Base-by-base conservation (phyloP, 2,888 invertebrate genomes). In the Dyspetes luteomarginatus region DNA sequence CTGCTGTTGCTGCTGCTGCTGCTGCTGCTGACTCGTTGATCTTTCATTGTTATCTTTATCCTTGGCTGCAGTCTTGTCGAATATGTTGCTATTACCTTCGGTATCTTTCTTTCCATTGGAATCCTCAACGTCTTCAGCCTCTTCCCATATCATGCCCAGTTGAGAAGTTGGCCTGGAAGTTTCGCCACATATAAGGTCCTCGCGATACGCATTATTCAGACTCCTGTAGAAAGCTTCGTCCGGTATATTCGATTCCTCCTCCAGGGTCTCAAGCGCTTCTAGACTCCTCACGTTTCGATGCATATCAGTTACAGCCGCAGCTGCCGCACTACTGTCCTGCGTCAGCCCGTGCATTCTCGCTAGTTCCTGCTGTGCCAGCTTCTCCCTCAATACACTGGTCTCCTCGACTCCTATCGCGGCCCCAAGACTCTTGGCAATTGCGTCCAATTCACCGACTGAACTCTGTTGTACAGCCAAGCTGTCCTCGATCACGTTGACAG, bases 171-270 rank as follows among this genome's bases (percentile, higher is more conserved):
- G 95, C 82, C 95, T 93, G 17, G 95, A 94, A 17, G 93, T 93
- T 50, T 91, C 90, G 22, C 93, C 94, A 84, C 94, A 94, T 28
- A 95, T 95, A 77, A 96, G 93, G 89, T 97, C 96, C 84, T 97
- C 97, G 68, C 97, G 94, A 91, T 97, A 97, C 48, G 97, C 97
- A 92, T 96, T 96, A 92, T 97, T 97, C 58, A 97, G 93, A 89
- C 96, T 97, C 86, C 96, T 95, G 91, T 97, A 97, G 91, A 97
- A 97, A 24, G 97, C 97, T 92, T 97, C 97, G 88, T 96, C 96
- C 3, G 97, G 96, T 64, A 93, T 92, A 85, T 93, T 93, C 78
- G 92, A 90, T 92, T 96, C 96, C 81, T 91, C 91, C 69, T 88
- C 89, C 26, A 91, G 85, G 7, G 91, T 91, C 84, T 89, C 91